Conservation (phyloP, 2,113 vertebrate species). For the Trichechus manatus region DNA sequence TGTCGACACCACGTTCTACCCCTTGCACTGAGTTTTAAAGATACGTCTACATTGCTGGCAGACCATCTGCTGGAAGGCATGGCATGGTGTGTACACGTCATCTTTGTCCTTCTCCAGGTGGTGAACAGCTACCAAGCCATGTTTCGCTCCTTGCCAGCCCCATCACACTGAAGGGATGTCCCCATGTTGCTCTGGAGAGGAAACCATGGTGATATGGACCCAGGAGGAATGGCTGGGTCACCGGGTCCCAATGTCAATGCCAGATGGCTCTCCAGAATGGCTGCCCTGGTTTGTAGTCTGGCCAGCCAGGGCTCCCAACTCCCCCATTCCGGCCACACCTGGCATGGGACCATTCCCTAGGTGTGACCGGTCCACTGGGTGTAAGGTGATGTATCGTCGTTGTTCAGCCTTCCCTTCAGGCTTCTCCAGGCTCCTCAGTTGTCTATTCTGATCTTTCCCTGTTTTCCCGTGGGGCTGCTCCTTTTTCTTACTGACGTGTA, state of each 20-base stretch:
- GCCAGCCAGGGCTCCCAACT: no score
- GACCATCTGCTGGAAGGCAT: no score
- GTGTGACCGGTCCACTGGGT: no score
- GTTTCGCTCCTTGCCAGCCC: not conserved
- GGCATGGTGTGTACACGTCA: no score
- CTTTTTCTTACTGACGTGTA: no score
- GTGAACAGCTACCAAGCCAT: no score
- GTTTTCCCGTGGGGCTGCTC: not conserved
- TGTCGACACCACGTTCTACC: no score
- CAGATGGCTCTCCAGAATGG: not conserved
- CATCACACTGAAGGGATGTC: accelerated
- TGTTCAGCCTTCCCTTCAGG: not conserved
- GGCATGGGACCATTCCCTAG: not conserved
- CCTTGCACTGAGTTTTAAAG: no score
- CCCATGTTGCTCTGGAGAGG: not conserved
- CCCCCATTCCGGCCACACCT: not conserved
- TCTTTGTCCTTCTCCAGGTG: not conserved
- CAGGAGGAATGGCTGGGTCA: accelerated
- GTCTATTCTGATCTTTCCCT: not conserved
- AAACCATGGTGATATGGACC: not conserved
- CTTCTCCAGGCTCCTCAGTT: no score
- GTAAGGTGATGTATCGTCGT: accelerated
- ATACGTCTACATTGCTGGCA: no score
- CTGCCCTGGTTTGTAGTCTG: not conserved
- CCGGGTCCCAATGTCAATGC: not conserved